Evolutionary conservation across 2,113 vertebrate genomes (phyloP), one percentile per base, ranked within the genome.

Genomic region (Ictalurus furcatus): DNA sequence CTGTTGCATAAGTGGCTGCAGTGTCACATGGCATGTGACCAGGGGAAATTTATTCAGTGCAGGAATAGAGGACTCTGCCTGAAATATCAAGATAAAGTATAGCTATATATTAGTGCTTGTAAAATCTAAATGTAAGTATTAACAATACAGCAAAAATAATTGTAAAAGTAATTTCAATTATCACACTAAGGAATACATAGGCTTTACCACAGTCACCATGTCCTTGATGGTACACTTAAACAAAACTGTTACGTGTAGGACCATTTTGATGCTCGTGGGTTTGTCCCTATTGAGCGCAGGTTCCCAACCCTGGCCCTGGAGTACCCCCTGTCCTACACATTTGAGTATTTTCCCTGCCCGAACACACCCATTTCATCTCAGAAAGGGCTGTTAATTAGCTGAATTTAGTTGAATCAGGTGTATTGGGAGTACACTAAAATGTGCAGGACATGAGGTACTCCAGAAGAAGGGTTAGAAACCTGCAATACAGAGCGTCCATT

Each of bases 11-110:
- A 90, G 65, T 88, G 84, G 17, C 84, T 90, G 89, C 37, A 30
- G 59, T 90, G 52, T 87, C 86, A 34, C 85, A 86, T 48, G 30
- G 81, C 89, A 88, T 89, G 89, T 90, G 91, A 91, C 88, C 84
- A 65, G 30, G 89, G 90, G 90, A 81, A 87, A 87, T 87, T 90
- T 88, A 67, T 90, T 87, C 48, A 91, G 89, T 16, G n/a, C 37
- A 87, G 52, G 79, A 85, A 87, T 79, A 80, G 79, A 88, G 83
- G 85, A 87, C 58, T 80, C 4, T 80, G 76, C 5, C 28, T 80
- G 19, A 86, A 78, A 34, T 2, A 61, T 85, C 37, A 82, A 85
- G 78, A 89, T 73, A 86, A 89, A 88, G 83, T 89, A 17, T 23
- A 54, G 65, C 44, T 54, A 40, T 69, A 30, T 54, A 61, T 81